phyloP scores from a whole-genome alignment of 2,113 vertebrate genomes.

The Sapayoa aenigma region DNA sequence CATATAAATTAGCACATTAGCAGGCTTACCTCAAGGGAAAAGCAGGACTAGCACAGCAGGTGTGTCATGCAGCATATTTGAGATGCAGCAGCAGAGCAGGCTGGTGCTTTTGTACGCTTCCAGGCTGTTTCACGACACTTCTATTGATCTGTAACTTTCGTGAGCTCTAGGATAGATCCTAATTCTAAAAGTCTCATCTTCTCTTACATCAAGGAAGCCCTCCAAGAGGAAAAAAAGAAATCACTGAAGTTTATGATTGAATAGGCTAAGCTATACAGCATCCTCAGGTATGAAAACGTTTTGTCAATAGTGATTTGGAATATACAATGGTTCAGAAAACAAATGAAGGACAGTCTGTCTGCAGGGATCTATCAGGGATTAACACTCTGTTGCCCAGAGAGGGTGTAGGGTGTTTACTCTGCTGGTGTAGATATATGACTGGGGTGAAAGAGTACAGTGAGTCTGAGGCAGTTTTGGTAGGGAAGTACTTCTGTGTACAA shows the following conservation, averaged over 20 bases:
- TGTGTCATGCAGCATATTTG: not conserved
- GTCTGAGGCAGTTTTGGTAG: not conserved
- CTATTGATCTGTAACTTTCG: not conserved
- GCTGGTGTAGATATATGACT: not conserved
- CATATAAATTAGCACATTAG: slow-evolving; percentile 41
- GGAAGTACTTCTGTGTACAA: not conserved
- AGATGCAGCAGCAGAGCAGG: slow-evolving; percentile 17
- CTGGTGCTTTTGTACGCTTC: not conserved
- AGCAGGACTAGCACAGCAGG: slow-evolving; percentile 4
- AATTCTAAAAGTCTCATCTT: not conserved
- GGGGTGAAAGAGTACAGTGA: not conserved
- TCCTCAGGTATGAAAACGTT: not conserved
- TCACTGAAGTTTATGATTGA: not conserved
- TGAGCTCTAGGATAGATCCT: not conserved
- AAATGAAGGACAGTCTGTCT: not conserved
- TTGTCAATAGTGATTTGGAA: not conserved
- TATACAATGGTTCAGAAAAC: not conserved
- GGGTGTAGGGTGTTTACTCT: not conserved
- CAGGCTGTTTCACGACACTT: not conserved
- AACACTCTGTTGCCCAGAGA: not conserved
- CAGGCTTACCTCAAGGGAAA: not conserved
- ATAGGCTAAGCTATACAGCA: not conserved
- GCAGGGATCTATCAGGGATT: not conserved
- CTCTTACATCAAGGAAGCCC: not conserved
- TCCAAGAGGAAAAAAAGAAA: not conserved